Conservation (phyloP, 1,140 invertebrate genomes). For the Tetraneura akinire region DNA sequence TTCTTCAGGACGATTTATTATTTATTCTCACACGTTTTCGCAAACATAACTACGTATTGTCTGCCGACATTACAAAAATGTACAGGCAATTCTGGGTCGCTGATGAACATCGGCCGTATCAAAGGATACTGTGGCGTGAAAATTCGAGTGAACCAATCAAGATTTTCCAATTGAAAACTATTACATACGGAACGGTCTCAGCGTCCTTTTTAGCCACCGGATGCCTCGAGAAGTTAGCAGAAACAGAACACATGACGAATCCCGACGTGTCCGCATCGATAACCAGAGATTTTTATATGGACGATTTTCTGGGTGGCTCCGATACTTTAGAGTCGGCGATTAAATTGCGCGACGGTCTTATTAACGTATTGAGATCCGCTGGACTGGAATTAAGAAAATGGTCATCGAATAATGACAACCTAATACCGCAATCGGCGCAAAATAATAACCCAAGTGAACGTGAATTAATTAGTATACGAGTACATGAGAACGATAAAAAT, state of each 20-base stretch:
- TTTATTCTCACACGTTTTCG: neutral
- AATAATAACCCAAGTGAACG: too few species aligned
- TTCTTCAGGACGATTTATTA: neutral
- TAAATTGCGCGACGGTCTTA: neutral
- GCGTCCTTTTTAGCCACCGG: constrained; percentile 57
- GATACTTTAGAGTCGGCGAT: neutral
- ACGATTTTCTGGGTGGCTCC: constrained; percentile 17
- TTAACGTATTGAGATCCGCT: neutral
- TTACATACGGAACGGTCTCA: constrained; percentile 57
- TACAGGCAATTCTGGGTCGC: constrained; percentile 5
- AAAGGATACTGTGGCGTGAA: constrained; percentile 59
- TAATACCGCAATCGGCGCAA: too few species aligned
- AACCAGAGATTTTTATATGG: constrained; percentile 7
- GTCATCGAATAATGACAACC: neutral
- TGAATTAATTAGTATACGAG: too few species aligned
- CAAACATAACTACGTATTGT: neutral
- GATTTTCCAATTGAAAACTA: constrained; percentile 55
- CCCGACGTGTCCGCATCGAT: neutral
- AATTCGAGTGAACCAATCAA: constrained; percentile 53
- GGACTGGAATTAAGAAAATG: neutral
- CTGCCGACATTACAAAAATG: constrained; percentile 11
- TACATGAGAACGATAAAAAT: too few species aligned
- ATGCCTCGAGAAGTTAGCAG: constrained; percentile 52
- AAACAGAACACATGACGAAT: neutral
- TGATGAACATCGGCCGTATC: constrained; percentile 39